A percentile compares a stretch with the other conserved stretches of the same genome.
These are phyloP conservation scores for Chlorospingus flavigularis DNA, from an alignment of 2,797 vertebrate genomes.

Conservation along the genomic window DNA sequence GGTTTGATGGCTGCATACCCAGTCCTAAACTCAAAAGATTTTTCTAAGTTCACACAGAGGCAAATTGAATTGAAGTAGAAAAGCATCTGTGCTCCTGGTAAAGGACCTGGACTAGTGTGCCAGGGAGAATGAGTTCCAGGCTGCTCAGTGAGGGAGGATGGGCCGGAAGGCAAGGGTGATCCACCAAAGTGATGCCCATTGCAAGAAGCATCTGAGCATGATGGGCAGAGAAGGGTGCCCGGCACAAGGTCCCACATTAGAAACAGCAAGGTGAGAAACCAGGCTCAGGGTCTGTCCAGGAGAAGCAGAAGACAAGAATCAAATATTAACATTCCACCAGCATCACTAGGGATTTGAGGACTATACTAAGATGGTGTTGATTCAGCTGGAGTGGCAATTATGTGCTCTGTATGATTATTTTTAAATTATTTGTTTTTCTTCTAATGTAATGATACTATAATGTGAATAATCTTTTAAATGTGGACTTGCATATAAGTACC, in stretches of 20 bases:
- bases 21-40: neutral
- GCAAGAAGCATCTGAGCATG: neutral
- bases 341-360: neutral
- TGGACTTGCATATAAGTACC: neutral
- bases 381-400: neutral
- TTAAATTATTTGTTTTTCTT: neutral
- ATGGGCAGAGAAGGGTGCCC: neutral
- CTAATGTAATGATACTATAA: neutral
- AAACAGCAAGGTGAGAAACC: neutral
- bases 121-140: neutral
- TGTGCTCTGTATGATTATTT: neutral
- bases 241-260: neutral
- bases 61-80: neutral
- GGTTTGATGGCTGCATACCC: neutral
- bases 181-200: neutral
- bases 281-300: neutral
- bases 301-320: neutral
- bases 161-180: neutral
- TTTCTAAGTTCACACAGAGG: neutral
- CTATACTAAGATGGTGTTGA: neutral
- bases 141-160: neutral
- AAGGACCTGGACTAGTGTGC: neutral
- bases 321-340: neutral
- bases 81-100: neutral
- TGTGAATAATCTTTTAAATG: neutral